A percentile compares a stretch with the other conserved stretches of the same genome.
Conservation (phyloP, 2,797 vertebrate species). For the Enteromius argenteus region DNA sequence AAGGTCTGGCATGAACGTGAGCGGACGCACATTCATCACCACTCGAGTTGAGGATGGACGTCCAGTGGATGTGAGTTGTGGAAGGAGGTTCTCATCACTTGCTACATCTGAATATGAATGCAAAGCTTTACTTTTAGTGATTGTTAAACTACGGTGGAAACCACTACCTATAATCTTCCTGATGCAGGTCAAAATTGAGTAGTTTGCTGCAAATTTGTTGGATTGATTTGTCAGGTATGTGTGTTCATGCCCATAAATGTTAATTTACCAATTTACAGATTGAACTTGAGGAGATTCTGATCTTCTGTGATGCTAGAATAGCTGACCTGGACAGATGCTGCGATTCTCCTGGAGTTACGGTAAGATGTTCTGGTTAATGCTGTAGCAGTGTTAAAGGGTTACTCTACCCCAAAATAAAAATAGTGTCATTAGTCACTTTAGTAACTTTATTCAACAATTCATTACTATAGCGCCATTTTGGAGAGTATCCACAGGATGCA, state of each 20-base stretch:
- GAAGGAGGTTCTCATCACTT: background rate
- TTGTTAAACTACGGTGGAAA: background rate
- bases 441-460: too few species aligned
- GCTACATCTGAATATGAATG: background rate
- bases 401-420: too few species aligned
- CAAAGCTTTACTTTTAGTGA: background rate
- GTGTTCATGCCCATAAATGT: background rate
- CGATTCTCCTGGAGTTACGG: conserved; percentile 83
- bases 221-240: background rate
- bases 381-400: background rate
- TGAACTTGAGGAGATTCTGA: conserved; percentile 87
- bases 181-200: background rate
- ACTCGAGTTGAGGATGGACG: conserved; percentile 87
- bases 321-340: conserved; percentile 88
- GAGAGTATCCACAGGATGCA: too few species aligned
- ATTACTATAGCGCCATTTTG: too few species aligned
- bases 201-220: background rate
- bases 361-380: conserved; percentile 69
- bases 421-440: too few species aligned
- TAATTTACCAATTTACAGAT: conserved; percentile 80
- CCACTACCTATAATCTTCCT: background rate
- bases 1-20: conserved; percentile 79
- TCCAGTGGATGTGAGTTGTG: conserved; percentile 90
- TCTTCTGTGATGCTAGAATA: conserved; percentile 90
- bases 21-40: conserved; percentile 87